A percentile compares a stretch with the other conserved stretches of the same genome.
Evolutionary conservation across 2,797 vertebrate genomes (phyloP).

Genomic region (Sebastes jordani): DNA sequence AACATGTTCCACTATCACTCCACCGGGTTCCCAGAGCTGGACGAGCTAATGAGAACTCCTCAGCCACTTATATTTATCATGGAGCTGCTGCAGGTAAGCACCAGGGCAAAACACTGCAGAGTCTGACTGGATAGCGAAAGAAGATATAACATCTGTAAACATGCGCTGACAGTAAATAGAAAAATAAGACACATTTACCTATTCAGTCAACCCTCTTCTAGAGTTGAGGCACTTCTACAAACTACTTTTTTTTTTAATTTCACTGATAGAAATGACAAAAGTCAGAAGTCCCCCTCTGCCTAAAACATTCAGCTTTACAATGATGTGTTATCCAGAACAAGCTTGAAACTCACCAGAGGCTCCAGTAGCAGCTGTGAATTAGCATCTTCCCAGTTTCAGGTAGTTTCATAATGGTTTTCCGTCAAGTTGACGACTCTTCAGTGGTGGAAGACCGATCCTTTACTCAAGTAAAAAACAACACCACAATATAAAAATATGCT

Average conservation of each 20-base stretch:
- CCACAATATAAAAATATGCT: neutral
- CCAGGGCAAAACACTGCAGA: neutral
- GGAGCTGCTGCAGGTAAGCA: constrained; percentile 87
- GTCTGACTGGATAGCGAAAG: neutral
- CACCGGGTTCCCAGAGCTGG: constrained; percentile 87
- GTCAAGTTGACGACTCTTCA: neutral
- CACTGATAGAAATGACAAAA: constrained; percentile 43
- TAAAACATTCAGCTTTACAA: constrained; percentile 41
- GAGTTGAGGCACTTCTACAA: neutral
- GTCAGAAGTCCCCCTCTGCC: neutral
- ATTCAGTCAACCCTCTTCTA: constrained; percentile 8
- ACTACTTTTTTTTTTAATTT: neutral
- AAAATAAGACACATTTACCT: neutral
- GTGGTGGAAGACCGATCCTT: neutral
- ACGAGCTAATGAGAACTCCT: constrained; percentile 87
- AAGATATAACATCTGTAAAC: constrained; percentile 15
- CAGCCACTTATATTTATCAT: constrained; percentile 92
- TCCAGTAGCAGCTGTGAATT: constrained; percentile 35
- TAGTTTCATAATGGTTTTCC: neutral
- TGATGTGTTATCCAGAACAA: constrained; percentile 28
- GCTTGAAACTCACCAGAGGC: constrained; percentile 32
- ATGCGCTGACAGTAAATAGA: neutral
- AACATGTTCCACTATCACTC: constrained; percentile 91
- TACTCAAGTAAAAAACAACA: neutral
- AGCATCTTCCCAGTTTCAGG: neutral